Evolutionary conservation across 2,888 invertebrate species (phyloP).

Genomic region (Autographa pulchrina): DNA sequence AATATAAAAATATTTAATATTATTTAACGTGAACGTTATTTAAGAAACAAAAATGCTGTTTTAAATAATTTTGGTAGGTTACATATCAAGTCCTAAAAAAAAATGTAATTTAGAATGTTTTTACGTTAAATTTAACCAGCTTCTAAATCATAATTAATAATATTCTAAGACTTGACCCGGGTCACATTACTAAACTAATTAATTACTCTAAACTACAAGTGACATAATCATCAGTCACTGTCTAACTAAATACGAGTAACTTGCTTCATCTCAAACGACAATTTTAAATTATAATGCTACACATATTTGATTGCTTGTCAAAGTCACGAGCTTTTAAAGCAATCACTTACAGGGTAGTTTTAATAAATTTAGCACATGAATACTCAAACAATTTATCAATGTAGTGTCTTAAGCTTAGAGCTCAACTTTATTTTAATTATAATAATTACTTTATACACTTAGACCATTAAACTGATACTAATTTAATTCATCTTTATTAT

Average conservation of each 20-base stretch:
- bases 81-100: too few species aligned
- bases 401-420: background rate
- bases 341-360: background rate
- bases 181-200: background rate
- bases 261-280: background rate
- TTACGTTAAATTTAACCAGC: too few species aligned
- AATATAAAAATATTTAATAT: too few species aligned
- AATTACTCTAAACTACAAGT: background rate
- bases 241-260: background rate
- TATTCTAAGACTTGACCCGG: too few species aligned
- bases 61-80: too few species aligned
- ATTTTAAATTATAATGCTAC: constrained; percentile 1
- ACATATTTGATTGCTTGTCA: constrained; percentile 1
- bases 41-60: too few species aligned
- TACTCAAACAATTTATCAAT: background rate
- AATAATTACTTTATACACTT: background rate
- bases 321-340: background rate
- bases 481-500: too few species aligned
- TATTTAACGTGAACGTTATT: too few species aligned
- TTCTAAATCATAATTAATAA: too few species aligned
- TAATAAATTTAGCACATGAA: background rate
- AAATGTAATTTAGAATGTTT: too few species aligned
- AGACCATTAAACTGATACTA: background rate
- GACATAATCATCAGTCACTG: background rate
- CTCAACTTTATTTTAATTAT: background rate